Percentiles rank a stretch among this genome's conserved stretches.
Evolutionary conservation across 2,113 vertebrate species (phyloP).

Genomic region (Calypte anna): DNA sequence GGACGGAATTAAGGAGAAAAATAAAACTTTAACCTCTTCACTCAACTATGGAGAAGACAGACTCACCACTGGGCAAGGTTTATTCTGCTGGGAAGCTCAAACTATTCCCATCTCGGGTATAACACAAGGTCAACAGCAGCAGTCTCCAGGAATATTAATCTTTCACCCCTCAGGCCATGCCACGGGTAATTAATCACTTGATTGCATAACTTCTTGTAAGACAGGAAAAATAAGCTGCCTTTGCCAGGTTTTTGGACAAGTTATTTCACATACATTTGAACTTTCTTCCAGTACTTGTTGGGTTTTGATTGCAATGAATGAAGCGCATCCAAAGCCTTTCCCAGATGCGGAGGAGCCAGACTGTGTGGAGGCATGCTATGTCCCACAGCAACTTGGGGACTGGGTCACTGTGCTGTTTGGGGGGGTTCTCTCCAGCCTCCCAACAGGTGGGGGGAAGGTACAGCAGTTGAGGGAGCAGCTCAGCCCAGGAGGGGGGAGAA

Average conservation of each 20-base stretch:
- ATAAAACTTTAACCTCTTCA: slow-evolving; percentile 67
- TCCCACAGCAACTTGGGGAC: neutral
- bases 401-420: neutral
- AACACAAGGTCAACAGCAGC: slow-evolving; percentile 70
- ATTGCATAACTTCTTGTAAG: slow-evolving; percentile 75
- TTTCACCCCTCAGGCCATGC: slow-evolving; percentile 69
- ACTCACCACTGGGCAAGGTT: slow-evolving; percentile 44
- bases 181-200: slow-evolving; percentile 71
- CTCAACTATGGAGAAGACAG: slow-evolving; percentile 40
- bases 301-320: slow-evolving; percentile 60
- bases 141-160: slow-evolving; percentile 73
- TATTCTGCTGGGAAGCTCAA: slow-evolving; percentile 60
- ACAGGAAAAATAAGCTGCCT: slow-evolving; percentile 72
- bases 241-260: slow-evolving; percentile 67
- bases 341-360: slow-evolving; percentile 17
- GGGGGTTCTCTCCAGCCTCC: neutral
- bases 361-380: neutral
- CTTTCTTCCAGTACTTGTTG: slow-evolving; percentile 71
- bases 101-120: slow-evolving; percentile 65
- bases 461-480: neutral
- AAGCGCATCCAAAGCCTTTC: slow-evolving; percentile 39
- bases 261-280: slow-evolving; percentile 71
- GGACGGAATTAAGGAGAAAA: slow-evolving; percentile 57
- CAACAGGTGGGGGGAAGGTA: neutral
- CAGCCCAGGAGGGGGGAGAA: neutral